Evolutionary conservation across 2,888 invertebrate species (phyloP).

Genomic region (Bombylius major): DNA sequence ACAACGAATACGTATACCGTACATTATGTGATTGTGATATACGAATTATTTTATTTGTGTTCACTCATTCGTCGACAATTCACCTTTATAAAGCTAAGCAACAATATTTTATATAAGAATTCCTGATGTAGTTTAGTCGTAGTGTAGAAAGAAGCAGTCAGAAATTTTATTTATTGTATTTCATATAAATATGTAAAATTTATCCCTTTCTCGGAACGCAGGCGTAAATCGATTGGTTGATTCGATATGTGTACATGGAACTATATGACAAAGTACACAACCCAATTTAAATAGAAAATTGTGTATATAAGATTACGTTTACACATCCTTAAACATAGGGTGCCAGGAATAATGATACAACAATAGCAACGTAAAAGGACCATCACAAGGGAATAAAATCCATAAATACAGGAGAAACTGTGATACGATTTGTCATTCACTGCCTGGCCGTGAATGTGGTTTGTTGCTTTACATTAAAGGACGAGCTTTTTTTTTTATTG

Average conservation of each 20-base stretch:
- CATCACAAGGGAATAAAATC: neutral
- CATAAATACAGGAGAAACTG: constrained; percentile 33
- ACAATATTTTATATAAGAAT: neutral
- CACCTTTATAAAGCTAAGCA: neutral
- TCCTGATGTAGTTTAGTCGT: no score
- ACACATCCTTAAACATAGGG: neutral
- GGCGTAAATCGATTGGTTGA: constrained; percentile 14
- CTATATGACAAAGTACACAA: neutral
- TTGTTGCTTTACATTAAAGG: neutral
- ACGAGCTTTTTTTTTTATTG: neutral
- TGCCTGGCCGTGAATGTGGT: constrained; percentile 27
- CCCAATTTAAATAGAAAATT: neutral
- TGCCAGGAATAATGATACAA: neutral
- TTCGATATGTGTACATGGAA: neutral
- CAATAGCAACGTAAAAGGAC: neutral
- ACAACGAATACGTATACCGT: no score
- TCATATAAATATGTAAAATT: neutral
- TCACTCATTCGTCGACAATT: constrained; percentile 1
- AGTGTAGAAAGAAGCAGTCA: no score
- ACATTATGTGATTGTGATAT: no score
- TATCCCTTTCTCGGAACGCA: constrained; percentile 6
- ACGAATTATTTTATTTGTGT: neutral
- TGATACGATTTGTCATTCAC: constrained; percentile 35
- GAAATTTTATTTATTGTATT: no score
- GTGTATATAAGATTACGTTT: neutral